These are phyloP conservation scores for Phodopus roborovskii DNA, from an alignment of 2,113 vertebrate species.

Conservation along the genomic window DNA sequence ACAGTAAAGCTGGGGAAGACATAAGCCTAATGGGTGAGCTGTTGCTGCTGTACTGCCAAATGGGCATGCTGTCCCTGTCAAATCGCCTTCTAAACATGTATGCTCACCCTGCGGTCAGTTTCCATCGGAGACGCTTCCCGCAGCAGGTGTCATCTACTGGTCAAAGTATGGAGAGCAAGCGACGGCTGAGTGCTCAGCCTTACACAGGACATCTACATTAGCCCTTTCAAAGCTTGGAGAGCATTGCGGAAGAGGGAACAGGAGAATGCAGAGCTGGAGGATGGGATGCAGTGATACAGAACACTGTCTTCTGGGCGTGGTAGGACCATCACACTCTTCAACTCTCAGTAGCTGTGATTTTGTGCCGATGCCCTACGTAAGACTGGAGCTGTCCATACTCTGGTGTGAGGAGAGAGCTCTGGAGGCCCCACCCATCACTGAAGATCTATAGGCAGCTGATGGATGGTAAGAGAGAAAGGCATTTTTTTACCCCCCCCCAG, in stretches of 20 bases:
- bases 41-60: neutral
- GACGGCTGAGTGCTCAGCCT: neutral
- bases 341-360: neutral
- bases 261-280: neutral
- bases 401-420: neutral
- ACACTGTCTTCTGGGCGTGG: neutral
- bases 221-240: neutral
- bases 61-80: fast-evolving
- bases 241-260: neutral
- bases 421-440: neutral
- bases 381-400: neutral
- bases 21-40: neutral
- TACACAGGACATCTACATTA: neutral
- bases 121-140: too few relatives aligned
- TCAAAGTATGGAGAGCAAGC: neutral
- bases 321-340: neutral
- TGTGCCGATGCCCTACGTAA: neutral
- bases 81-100: neutral
- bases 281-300: neutral
- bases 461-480: neutral
- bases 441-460: neutral
- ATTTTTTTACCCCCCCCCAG: neutral
- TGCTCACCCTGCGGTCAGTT: neutral
- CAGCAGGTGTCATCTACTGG: neutral
- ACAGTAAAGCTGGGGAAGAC: neutral